Conservation (phyloP, 64 coral and sea anemone species). For the Hydrozoanthus tunicans region DNA sequence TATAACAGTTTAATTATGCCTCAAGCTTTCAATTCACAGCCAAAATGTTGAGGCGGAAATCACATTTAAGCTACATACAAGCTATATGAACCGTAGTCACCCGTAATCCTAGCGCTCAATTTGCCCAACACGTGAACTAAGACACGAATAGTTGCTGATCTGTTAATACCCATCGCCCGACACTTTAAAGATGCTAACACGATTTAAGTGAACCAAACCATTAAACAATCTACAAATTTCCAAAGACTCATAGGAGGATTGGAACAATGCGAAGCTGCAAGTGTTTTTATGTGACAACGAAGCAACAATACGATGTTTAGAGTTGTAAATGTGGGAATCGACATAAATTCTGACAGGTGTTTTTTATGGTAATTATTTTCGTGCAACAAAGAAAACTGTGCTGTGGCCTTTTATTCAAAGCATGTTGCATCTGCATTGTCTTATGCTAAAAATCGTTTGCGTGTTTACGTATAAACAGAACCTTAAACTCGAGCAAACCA, state of each 20-base stretch:
- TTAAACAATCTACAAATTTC: slow-evolving; percentile 34
- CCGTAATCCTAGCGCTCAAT: too few species aligned
- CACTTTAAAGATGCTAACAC: slow-evolving; percentile 32
- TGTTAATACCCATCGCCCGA: slow-evolving; percentile 21
- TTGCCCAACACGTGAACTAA: background rate
- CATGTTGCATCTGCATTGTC: slow-evolving; percentile 36
- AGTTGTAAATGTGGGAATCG: slow-evolving; percentile 86
- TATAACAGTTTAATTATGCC: too few species aligned
- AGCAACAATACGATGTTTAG: slow-evolving; percentile 41
- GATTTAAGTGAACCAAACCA: slow-evolving; percentile 45
- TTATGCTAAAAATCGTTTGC: background rate
- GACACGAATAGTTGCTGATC: slow-evolving; percentile 5
- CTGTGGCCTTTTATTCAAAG: slow-evolving; percentile 14
- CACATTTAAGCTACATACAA: too few species aligned
- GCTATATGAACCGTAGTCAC: too few species aligned
- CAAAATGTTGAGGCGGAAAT: too few species aligned
- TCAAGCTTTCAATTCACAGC: too few species aligned
- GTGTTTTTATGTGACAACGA: slow-evolving; percentile 32
- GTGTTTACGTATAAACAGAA: slow-evolving; percentile 9
- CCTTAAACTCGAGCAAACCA: background rate
- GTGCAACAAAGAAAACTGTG: slow-evolving; percentile 57
- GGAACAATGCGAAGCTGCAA: slow-evolving; percentile 30
- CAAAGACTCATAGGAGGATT: slow-evolving; percentile 15
- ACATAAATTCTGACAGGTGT: slow-evolving; percentile 75
- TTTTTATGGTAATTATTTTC: slow-evolving; percentile 78